A percentile compares a stretch with the other conserved stretches of the same genome.
phyloP scores from a whole-genome alignment of 2,113 vertebrate genomes.

The Phrynosoma blainvillii region DNA sequence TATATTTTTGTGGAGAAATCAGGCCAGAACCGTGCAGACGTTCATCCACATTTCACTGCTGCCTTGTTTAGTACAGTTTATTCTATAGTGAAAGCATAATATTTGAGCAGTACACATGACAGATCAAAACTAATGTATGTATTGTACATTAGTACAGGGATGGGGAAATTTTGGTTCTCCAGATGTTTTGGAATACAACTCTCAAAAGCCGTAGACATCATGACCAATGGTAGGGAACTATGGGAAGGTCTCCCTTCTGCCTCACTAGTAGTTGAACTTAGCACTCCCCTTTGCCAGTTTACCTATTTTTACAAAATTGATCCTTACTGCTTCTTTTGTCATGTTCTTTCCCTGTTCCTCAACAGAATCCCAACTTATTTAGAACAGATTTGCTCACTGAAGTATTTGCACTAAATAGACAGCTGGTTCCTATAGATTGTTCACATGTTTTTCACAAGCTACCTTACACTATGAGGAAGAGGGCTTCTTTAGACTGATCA shows the following conservation, averaged over 20 bases:
- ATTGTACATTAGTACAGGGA: background rate
- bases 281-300: background rate
- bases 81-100: background rate
- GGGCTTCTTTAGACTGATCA: background rate
- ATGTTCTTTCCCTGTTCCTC: background rate
- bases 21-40: background rate
- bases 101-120: background rate
- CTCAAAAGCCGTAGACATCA: background rate
- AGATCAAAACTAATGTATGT: background rate
- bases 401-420: background rate
- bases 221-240: background rate
- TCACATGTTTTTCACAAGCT: background rate
- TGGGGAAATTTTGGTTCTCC: background rate
- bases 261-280: too few relatives aligned
- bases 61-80: background rate
- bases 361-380: background rate
- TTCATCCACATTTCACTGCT: background rate
- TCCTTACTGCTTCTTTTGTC: background rate
- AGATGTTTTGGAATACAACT: background rate
- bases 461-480: too few relatives aligned
- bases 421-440: background rate
- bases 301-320: background rate
- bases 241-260: background rate
- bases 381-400: background rate
- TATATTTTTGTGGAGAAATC: conserved; percentile 1